These are phyloP conservation scores for Mus minutoides DNA, from an alignment of 2,797 vertebrate genomes.

Conservation along the genomic window DNA sequence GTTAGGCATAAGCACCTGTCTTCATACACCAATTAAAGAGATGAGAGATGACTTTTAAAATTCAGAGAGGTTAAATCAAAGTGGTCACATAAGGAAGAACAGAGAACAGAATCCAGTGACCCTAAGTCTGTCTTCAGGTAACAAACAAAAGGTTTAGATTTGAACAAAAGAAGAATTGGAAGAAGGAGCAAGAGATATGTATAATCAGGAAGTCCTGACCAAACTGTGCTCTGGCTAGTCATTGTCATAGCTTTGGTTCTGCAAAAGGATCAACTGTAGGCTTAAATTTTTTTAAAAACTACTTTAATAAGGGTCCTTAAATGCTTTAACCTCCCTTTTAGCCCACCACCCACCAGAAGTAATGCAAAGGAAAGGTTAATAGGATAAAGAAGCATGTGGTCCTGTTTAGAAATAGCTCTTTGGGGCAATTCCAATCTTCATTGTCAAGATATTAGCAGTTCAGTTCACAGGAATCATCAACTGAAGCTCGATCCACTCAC, in stretches of 20 bases:
- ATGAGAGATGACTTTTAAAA: neutral
- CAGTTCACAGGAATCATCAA: no score
- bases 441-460: no score
- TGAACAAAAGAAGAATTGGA: neutral
- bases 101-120: neutral
- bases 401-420: no score
- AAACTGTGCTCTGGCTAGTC: neutral
- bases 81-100: neutral
- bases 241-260: no score
- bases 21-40: neutral
- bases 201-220: neutral
- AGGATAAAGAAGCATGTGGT: neutral
- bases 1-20: neutral
- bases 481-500: no score
- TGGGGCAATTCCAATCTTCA: no score
- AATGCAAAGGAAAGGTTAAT: neutral
- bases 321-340: neutral
- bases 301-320: neutral
- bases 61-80: neutral
- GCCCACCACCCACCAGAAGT: neutral
- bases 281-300: no score
- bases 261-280: no score
- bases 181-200: neutral
- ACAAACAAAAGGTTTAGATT: neutral
- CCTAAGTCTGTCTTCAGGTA: neutral